Evolutionary conservation across 1,140 invertebrate genomes (phyloP), one percentile per base, ranked within the genome.

Genomic region (Drosophila jambulina): DNA sequence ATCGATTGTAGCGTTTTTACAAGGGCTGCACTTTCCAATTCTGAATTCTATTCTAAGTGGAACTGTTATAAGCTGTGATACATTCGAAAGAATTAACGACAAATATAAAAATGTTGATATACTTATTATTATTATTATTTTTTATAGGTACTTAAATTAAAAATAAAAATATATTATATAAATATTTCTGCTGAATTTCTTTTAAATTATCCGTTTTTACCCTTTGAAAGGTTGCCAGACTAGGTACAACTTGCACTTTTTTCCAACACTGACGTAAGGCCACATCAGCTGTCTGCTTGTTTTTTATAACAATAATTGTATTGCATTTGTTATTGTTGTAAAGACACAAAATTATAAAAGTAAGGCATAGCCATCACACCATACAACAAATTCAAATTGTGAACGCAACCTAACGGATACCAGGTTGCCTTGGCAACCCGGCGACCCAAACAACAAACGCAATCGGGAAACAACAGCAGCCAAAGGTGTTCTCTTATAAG

Each of bases 361-460:
- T 25, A 12, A 25, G 4, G 17, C 10, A 17, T 19, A 17, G n/a
- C 23, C 13, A 54, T 1, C 23, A 34, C 10, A 23, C 2, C 2
- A 23, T 23, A 17, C 0, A 53, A 10, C n/a, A 13, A 54, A 36
- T 23, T 23, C 0, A 23, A 36, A 36, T 19, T 54, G 32, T 54
- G 21, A 36, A 17, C 8, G 9, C 36, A 36, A 23, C 0, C 32
- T 17, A 36, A 10, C 34, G 32, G 15, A 10, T 36, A 36, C 32
- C 49, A 4, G 51, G 53, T 56, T 56, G 53, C 53, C 53, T n/a
- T 38, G 53, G 34, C 53, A 17, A 56, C 53, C 32, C 53, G 34
- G 53, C 34, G 21, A 40, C 36, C 32, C 21, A 38, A 56, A 38
- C 53, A 56, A 25, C 21, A 23, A 12, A 36, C 21, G 15, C 21